phyloP scores from a whole-genome alignment of 2,888 invertebrate species.

The Pristionchus exspectatus region DNA sequence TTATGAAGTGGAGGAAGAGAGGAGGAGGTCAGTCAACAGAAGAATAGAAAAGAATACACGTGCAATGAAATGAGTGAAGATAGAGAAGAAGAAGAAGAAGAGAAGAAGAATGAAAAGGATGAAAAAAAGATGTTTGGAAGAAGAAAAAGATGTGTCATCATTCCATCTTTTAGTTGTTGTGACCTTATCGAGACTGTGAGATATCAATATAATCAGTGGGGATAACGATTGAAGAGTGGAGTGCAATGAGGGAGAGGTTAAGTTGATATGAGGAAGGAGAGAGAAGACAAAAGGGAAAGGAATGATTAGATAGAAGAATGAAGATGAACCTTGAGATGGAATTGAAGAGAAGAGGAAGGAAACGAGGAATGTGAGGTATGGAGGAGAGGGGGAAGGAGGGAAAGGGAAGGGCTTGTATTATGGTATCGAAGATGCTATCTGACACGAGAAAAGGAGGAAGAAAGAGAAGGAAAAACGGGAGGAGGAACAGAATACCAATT shows the following conservation, averaged over 20 bases:
- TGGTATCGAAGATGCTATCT: slow-evolving; percentile 2
- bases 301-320: slow-evolving; percentile 18
- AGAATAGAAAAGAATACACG: slow-evolving; percentile 7
- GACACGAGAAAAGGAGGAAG: neutral
- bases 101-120: neutral
- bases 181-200: neutral
- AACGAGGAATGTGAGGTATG: slow-evolving; percentile 4
- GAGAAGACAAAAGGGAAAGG: slow-evolving; percentile 36
- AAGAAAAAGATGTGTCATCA: neutral
- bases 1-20: neutral
- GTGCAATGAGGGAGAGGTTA: neutral
- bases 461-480: neutral
- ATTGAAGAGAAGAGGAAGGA: neutral
- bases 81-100: slow-evolving; percentile 6
- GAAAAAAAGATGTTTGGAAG: neutral
- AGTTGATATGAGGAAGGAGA: slow-evolving; percentile 14
- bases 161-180: neutral
- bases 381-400: neutral
- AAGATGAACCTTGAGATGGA: neutral
- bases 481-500: neutral
- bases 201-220: neutral
- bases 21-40: slow-evolving; percentile 27
- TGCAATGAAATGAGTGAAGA: slow-evolving; percentile 4
- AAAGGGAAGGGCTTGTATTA: neutral
- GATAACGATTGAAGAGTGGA: neutral